Evolutionary conservation across 2,797 vertebrate species (phyloP).

Genomic region (Sebastes ruberrimus): DNA sequence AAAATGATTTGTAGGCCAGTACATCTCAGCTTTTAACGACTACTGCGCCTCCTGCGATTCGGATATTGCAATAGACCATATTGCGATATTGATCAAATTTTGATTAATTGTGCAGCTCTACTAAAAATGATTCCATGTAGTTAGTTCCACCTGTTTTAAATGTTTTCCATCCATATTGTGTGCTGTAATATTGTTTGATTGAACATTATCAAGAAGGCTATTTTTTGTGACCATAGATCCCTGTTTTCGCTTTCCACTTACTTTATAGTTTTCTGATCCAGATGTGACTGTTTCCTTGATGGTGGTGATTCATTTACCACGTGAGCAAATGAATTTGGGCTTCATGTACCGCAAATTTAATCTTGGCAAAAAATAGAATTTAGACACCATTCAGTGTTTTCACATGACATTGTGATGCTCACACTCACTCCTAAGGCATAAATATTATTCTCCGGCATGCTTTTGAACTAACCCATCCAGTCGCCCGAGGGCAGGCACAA

Average conservation of each 20-base stretch:
- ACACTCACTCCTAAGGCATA: conserved; percentile 21
- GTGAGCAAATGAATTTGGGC: neutral
- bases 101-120: no score
- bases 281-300: neutral
- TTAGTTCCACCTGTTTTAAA: neutral
- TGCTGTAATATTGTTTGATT: neutral
- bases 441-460: conserved; percentile 43
- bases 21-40: no score
- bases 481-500: conserved; percentile 27
- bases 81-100: no score
- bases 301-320: neutral
- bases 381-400: neutral
- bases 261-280: neutral
- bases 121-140: neutral
- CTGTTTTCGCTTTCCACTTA: neutral
- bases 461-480: conserved; percentile 47
- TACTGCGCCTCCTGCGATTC: no score
- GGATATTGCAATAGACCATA: no score
- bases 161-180: neutral
- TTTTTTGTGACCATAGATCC: neutral
- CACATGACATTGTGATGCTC: conserved; percentile 30
- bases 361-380: neutral
- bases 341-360: neutral
- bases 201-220: neutral
- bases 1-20: no score